Evolutionary conservation across 2,797 vertebrate species (phyloP).

Genomic region (Notamacropus eugenii): DNA sequence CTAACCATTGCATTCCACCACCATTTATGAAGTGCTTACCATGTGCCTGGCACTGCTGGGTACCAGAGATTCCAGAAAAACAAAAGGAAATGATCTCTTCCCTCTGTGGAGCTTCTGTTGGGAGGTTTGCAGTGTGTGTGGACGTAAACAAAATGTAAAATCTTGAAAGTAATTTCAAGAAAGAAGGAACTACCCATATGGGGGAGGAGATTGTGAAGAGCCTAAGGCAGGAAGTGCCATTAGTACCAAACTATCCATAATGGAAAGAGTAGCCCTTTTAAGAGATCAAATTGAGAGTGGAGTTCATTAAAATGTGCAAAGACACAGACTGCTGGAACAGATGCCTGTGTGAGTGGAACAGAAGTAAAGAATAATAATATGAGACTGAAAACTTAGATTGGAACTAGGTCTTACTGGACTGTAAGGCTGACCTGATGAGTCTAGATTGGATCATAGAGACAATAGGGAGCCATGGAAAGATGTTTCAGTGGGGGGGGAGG

Average conservation of each 20-base stretch:
- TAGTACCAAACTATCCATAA: neutral
- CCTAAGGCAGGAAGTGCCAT: neutral
- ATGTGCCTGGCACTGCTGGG: neutral
- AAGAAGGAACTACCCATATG: neutral
- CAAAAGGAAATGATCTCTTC: neutral
- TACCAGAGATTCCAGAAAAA: neutral
- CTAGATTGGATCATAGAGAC: neutral
- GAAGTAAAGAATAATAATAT: neutral
- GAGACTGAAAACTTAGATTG: neutral
- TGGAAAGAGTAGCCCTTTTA: neutral
- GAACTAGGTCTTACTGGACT: neutral
- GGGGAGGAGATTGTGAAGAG: neutral
- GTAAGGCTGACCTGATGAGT: neutral
- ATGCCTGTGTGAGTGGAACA: neutral
- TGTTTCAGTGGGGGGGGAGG: neutral
- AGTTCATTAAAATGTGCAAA: neutral
- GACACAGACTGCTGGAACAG: neutral
- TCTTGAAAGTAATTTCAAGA: neutral
- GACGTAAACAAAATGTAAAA: neutral
- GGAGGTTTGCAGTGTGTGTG: neutral
- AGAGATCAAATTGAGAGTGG: neutral
- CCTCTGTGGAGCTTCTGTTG: neutral
- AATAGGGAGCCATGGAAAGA: neutral
- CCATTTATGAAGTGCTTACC: neutral
- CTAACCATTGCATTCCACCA: neutral